Evolutionary conservation across 2,113 vertebrate genomes (phyloP).

Genomic region (Hippocampus mohnikei): DNA sequence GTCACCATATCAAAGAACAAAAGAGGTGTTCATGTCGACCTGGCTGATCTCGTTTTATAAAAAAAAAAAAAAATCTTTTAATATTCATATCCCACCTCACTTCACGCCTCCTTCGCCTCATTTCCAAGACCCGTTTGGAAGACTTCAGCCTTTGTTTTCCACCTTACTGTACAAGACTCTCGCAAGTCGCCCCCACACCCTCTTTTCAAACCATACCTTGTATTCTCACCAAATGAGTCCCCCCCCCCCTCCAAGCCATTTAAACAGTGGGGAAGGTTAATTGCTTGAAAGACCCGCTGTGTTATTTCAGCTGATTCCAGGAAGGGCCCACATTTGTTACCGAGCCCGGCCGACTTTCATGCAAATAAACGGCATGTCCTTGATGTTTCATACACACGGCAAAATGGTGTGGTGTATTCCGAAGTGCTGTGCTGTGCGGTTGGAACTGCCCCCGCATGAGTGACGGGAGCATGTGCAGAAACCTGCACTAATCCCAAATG

Average conservation of each 20-base stretch:
- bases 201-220: constrained; percentile 40
- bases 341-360: constrained; percentile 25
- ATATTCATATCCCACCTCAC: constrained; percentile 63
- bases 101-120: constrained; percentile 28
- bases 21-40: constrained; percentile 69
- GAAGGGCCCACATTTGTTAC: constrained; percentile 59
- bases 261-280: constrained; percentile 67
- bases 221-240: constrained; percentile 43
- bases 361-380: constrained; percentile 4
- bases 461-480: constrained; percentile 58
- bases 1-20: constrained; percentile 68
- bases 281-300: constrained; percentile 62
- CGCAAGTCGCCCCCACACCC: constrained; percentile 39
- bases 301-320: constrained; percentile 66
- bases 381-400: background rate
- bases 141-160: constrained; percentile 44
- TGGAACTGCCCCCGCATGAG: constrained; percentile 44
- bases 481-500: constrained; percentile 45
- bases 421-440: constrained; percentile 1
- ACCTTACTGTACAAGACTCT: constrained; percentile 14
- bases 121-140: constrained; percentile 36
- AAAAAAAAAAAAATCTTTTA: constrained; percentile 21
- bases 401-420: background rate
- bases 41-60: constrained; percentile 59
- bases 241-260: constrained; percentile 38